Evolutionary conservation across 2,113 vertebrate genomes (phyloP), one percentile per base, ranked within the genome.

Genomic region (Pelmatolapia mariae): DNA sequence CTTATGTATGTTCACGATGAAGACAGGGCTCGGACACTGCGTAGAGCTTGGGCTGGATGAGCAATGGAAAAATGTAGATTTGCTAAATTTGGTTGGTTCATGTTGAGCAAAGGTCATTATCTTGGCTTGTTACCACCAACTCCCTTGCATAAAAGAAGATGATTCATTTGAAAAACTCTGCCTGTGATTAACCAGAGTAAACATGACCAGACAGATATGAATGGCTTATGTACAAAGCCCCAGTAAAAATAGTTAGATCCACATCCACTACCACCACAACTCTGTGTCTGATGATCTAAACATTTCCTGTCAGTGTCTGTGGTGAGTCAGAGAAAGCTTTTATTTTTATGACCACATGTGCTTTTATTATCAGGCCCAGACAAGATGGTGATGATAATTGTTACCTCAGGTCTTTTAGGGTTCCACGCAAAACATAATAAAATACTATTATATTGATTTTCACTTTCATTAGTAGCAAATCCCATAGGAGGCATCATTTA

Each of bases 321-420:
- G n/a, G 43, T 87, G 90, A 89, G 31, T 92, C 47, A 90, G 68
- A 57, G 79, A 63, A 90, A 82, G 87, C 66, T 84, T 86, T 90
- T 80, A 80, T 78, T 18, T 89, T 86, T 83, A 87, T 85, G 66
- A 88, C 87, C 56, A 36, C 81, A 59, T 52, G 45, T 53, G 26
- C 29, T 88, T 90, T 84, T 59, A 85, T 90, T 26, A 61, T 88
- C 81, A 56, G 56, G 24, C 43, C 71, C 43, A 31, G 52, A 11
- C 31, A n/a, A 31, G 40, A 66, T 8, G 33, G 84, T 50, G 18
- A 36, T 57, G 9, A 52, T 83, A 13, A 73, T 59, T 56, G 5
- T 85, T 52, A 50, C 36, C 33, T 66, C 13, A 43, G 59, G 29
- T 59, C 19, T 56, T 24, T 82, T 61, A 38, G 12, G 47, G 57